These are phyloP conservation scores for Drosophila mayri DNA, from an alignment of 1,140 invertebrate species.

Conservation along the genomic window DNA sequence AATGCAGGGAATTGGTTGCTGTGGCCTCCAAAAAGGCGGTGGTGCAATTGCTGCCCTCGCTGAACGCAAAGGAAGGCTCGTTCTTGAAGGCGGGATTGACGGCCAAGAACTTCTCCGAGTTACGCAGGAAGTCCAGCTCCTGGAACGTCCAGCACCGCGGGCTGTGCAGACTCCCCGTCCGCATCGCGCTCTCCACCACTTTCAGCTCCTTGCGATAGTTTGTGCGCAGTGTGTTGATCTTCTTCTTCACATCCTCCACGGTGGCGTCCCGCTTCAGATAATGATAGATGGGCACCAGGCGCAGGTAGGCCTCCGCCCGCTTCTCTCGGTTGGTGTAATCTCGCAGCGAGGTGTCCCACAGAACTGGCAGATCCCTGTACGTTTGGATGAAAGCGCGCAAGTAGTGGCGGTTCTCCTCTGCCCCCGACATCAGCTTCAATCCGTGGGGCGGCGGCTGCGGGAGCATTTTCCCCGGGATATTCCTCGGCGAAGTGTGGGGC, in stretches of 20 bases:
- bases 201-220: slow-evolving; percentile 82
- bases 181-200: slow-evolving; percentile 73
- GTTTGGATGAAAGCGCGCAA: slow-evolving; percentile 78
- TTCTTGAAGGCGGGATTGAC: slow-evolving; percentile 74
- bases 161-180: slow-evolving; percentile 66
- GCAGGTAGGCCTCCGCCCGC: slow-evolving; percentile 74
- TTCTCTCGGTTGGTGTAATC: slow-evolving; percentile 83
- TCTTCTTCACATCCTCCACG: slow-evolving; percentile 81
- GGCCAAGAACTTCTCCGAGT: slow-evolving; percentile 78
- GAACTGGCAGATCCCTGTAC: slow-evolving; percentile 74
- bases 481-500: slow-evolving; percentile 1
- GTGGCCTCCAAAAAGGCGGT: slow-evolving; percentile 60
- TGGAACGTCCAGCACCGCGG: slow-evolving; percentile 81
- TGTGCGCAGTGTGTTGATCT: slow-evolving; percentile 78
- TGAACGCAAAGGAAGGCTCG: slow-evolving; percentile 64
- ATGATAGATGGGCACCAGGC: slow-evolving; percentile 78
- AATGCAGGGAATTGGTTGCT: slow-evolving; percentile 42
- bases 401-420: slow-evolving; percentile 79
- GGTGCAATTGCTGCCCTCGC: slow-evolving; percentile 65
- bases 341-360: slow-evolving; percentile 78
- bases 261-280: slow-evolving; percentile 79
- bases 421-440: slow-evolving; percentile 72
- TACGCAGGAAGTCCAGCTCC: slow-evolving; percentile 77
- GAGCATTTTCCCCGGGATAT: slow-evolving; percentile 44
- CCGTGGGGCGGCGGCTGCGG: slow-evolving; percentile 60